Evolutionary conservation across 2,113 vertebrate species (phyloP).

Genomic region (Balaeniceps rex): DNA sequence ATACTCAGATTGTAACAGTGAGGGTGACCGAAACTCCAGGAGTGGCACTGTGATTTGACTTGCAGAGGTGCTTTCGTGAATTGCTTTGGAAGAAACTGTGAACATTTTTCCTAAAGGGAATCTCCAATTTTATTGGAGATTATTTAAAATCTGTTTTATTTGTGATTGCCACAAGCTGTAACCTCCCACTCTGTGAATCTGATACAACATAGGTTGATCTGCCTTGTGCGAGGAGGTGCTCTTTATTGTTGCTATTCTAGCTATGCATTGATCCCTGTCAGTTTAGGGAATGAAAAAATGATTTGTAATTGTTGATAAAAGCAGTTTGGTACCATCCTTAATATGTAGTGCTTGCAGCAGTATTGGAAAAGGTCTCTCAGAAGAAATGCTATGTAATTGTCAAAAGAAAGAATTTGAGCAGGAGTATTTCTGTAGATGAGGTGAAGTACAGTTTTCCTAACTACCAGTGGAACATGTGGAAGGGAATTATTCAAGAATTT

Average conservation of each 20-base stretch:
- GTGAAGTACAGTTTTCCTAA: background rate
- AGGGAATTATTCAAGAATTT: background rate
- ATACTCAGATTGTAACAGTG: background rate
- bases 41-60: background rate
- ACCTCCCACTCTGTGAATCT: background rate
- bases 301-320: background rate
- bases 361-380: background rate
- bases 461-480: background rate
- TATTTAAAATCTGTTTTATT: background rate
- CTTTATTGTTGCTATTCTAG: background rate
- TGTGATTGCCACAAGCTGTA: background rate
- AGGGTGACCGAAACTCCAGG: background rate
- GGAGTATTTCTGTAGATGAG: background rate
- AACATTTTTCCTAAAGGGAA: background rate
- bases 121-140: background rate
- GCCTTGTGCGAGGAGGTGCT: background rate
- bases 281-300: background rate
- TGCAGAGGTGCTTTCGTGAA: background rate
- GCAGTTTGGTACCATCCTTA: background rate
- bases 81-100: background rate
- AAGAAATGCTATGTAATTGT: background rate
- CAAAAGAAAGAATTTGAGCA: background rate
- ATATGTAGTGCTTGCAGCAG: background rate
- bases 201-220: background rate
- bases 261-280: background rate